phyloP scores from a whole-genome alignment of 2,113 vertebrate genomes.

The Craseonycteris thonglongyai region DNA sequence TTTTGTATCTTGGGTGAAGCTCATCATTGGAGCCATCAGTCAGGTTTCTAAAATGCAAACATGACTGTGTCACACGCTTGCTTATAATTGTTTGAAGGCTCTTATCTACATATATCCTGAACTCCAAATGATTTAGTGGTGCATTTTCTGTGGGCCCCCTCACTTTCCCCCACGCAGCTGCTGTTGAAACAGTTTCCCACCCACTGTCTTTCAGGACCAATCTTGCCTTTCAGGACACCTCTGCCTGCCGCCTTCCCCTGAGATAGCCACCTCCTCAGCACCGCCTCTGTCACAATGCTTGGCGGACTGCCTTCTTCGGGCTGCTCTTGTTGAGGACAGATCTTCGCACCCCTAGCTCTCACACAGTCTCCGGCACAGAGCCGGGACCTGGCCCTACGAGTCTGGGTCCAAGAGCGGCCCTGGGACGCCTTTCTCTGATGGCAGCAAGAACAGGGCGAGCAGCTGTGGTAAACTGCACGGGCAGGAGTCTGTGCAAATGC shows the following conservation, averaged over 20 bases:
- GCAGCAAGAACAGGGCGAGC: not conserved
- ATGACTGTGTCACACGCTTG: accelerated
- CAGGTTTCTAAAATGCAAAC: not conserved
- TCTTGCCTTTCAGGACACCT: not conserved
- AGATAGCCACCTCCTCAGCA: not conserved
- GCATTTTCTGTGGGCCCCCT: not conserved
- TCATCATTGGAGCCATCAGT: not conserved
- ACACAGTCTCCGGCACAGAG: not conserved
- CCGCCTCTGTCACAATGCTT: not conserved
- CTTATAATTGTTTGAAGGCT: no score
- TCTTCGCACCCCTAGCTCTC: not conserved
- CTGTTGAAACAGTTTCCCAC: not conserved
- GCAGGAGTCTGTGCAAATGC: not conserved
- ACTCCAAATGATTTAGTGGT: no score
- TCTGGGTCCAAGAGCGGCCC: not conserved
- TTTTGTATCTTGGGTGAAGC: not conserved
- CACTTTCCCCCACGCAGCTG: accelerated
- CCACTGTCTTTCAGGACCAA: not conserved
- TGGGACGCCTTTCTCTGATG: not conserved
- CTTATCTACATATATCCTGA: no score
- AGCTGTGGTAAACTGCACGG: not conserved
- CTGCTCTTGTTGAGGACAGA: not conserved
- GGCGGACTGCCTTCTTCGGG: not conserved
- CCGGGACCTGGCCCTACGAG: not conserved
- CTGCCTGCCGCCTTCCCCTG: not conserved